Conservation (phyloP, 2,888 invertebrate species). For the Tenthredo livida region DNA sequence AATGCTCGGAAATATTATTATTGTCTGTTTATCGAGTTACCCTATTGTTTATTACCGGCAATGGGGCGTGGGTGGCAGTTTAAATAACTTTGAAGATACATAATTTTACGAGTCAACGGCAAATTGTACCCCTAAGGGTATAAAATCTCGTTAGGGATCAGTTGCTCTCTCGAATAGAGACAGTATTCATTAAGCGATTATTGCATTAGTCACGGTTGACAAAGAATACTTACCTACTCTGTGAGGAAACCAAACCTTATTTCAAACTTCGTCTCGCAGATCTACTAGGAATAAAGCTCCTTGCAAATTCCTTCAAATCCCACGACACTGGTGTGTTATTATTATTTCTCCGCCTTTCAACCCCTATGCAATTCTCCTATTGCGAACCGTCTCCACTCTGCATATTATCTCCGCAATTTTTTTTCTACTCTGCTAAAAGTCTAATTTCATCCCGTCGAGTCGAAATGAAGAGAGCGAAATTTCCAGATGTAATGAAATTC, state of each 20-base stretch:
- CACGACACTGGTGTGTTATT: not conserved
- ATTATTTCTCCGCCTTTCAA: not conserved
- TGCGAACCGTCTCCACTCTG: not conserved
- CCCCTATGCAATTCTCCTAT: not conserved
- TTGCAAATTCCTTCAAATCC: not conserved
- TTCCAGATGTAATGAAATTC: not conserved
- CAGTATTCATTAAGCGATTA: constrained; percentile 19
- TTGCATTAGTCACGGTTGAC: constrained; percentile 39
- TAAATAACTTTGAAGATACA: not conserved
- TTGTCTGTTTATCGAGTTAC: not conserved
- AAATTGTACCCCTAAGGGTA: not conserved
- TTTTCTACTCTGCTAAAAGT: not conserved
- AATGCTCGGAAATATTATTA: not conserved
- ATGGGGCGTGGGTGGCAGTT: not conserved
- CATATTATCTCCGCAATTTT: not conserved
- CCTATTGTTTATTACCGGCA: not conserved
- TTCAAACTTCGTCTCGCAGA: not conserved
- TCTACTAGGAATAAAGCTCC: not conserved
- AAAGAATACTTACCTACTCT: not conserved
- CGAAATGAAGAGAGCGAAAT: not conserved
- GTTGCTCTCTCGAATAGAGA: constrained; percentile 17
- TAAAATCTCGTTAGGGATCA: constrained; percentile 47
- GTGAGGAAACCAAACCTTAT: constrained; percentile 24
- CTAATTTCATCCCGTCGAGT: not conserved
- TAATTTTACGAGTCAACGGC: not conserved